Percentiles rank a stretch among this genome's conserved stretches.
Evolutionary conservation across 2,888 invertebrate species (phyloP).

Genomic region (Parnassius orleans): DNA sequence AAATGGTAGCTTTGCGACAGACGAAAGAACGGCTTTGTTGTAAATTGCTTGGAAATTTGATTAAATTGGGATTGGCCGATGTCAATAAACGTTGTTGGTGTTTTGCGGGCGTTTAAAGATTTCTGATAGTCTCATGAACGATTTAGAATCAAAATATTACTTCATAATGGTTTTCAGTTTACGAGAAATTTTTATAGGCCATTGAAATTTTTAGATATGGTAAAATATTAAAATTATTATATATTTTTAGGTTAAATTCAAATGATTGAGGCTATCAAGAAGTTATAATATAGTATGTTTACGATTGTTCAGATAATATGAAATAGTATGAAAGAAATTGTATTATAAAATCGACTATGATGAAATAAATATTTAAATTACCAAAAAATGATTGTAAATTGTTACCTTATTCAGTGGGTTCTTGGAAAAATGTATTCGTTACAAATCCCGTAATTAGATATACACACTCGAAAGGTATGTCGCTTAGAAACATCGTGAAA

Average conservation of each 20-base stretch:
- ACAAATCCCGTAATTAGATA: too few species aligned
- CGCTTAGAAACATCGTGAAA: too few species aligned
- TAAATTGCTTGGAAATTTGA: constrained; percentile 17
- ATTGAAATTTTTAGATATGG: neutral
- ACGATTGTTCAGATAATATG: neutral
- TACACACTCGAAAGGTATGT: too few species aligned
- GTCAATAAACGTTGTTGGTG: constrained; percentile 11
- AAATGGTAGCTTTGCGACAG: constrained; percentile 8
- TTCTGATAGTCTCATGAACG: constrained; percentile 16
- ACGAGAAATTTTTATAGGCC: neutral
- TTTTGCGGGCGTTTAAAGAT: constrained; percentile 17
- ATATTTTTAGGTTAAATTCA: constrained; percentile 9
- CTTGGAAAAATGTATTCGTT: too few species aligned
- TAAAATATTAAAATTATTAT: neutral
- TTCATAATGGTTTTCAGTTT: constrained; percentile 6
- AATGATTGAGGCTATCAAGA: constrained; percentile 21
- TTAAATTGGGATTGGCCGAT: constrained; percentile 2
- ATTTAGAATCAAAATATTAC: constrained; percentile 6
- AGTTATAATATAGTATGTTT: neutral
- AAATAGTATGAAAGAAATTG: neutral
- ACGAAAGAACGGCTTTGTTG: constrained; percentile 10
- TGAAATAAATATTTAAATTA: constrained; percentile 1
- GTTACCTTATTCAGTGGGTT: too few species aligned
- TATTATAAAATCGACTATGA: neutral
- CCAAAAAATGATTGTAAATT: neutral